Base-by-base conservation (phyloP, 2,797 vertebrate species). In the Leptoclinus maculatus region DNA sequence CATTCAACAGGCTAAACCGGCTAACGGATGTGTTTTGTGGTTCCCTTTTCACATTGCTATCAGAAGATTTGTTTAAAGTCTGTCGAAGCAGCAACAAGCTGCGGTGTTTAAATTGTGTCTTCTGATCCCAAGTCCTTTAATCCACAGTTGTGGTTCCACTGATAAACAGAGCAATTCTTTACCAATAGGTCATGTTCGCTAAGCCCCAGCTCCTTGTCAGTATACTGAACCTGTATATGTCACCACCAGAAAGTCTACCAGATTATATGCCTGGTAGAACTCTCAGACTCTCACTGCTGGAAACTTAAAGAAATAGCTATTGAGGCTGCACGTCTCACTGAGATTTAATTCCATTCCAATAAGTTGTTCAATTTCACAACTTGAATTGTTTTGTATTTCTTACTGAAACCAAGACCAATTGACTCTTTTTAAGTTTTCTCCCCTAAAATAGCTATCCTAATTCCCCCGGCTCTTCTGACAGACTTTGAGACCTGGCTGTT, bases 71-170 rank as follows among this genome's bases (percentile, higher is more conserved):
- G 23, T 32, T 66, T 59, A 3, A 45, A 70, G 14, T 27, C n/a
- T 66, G 21, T 36, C 7, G 17, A 54, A 17, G n/a, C 36, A 5
- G 59, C n/a, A 19, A 58, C 34, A 36, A 36, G 29, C 54, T 71
- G 45, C n/a, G 36, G 16, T 41, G n/a, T 41, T 25, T 66, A 60
- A 71, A 17, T 71, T 4, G 53, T 27, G 27, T 70, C 17, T 45
- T 41, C 39, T 43, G 60, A 41, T 51, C 47, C 47, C 10, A n/a
- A 38, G n/a, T 65, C n/a, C 12, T 59, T 41, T 21, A 66, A 59
- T 66, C 62, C 69, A 27, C 36, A 36, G 43, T 41, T 25, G 49
- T 74, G 36, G 34, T 38, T 60, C 7, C 32, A 64, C n/a, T 36
- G 51, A 79, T 54, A 36, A n/a, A 67, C 65, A 39, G 5, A 5